These are phyloP conservation scores for Cheirogaleus major DNA, from an alignment of 2,797 vertebrate genomes.

Conservation along the genomic window DNA sequence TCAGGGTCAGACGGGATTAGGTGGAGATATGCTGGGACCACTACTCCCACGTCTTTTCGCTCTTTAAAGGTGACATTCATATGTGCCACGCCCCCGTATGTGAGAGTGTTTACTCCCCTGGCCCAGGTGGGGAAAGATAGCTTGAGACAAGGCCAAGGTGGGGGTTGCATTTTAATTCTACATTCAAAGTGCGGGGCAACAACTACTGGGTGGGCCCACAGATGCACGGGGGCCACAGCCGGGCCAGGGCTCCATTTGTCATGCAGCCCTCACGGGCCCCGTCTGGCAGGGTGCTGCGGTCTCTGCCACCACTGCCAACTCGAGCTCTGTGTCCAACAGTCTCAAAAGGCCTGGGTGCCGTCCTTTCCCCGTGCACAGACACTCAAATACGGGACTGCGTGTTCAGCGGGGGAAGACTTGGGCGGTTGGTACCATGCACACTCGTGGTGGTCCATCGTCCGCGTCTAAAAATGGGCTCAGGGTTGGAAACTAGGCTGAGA, in stretches of 20 bases:
- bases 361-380: not conserved
- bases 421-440: accelerated
- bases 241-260: not conserved
- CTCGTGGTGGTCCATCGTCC: too few relatives aligned
- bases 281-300: not conserved
- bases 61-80: not conserved
- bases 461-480: not conserved
- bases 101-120: not conserved
- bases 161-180: not conserved
- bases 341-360: not conserved
- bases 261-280: accelerated
- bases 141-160: not conserved
- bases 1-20: not conserved
- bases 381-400: not conserved
- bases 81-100: accelerated
- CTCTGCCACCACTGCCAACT: not conserved
- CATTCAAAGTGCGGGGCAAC: not conserved
- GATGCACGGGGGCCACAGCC: not conserved
- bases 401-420: accelerated
- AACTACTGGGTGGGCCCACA: not conserved
- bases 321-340: not conserved
- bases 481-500: not conserved
- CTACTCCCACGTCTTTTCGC: not conserved
- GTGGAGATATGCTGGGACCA: accelerated
- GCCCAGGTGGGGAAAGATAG: not conserved